Conservation (phyloP, 2,888 invertebrate genomes). For the Ophioninae sp. region DNA sequence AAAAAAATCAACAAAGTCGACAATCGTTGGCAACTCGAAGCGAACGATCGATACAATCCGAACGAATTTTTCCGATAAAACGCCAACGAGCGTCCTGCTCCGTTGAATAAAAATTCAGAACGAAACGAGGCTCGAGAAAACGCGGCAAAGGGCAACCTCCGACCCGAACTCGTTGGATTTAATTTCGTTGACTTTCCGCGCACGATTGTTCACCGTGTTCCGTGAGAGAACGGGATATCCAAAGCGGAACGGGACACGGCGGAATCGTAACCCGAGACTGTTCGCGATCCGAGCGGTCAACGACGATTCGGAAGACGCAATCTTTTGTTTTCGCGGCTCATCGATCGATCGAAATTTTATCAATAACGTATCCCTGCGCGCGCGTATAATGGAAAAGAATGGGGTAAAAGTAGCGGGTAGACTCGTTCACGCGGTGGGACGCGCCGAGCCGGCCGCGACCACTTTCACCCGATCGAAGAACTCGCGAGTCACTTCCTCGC, state of each 20-base stretch:
- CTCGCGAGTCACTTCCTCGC: constrained; percentile 70
- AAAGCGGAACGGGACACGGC: not conserved
- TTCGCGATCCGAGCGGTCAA: not conserved
- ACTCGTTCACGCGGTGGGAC: constrained; percentile 44
- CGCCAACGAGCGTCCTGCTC: not conserved
- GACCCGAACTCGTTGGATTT: not conserved
- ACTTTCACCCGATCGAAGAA: constrained; percentile 73
- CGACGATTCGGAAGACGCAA: constrained; percentile 1
- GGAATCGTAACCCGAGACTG: not conserved
- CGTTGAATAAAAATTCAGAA: not conserved
- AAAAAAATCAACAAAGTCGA: not conserved
- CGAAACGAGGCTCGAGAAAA: not conserved
- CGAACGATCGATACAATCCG: not conserved
- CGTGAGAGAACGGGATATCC: not conserved
- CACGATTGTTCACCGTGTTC: not conserved
- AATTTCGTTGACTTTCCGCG: not conserved
- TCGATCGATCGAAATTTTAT: constrained; percentile 1
- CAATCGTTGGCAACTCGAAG: not conserved
- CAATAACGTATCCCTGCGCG: not conserved
- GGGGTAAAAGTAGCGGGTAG: constrained; percentile 48
- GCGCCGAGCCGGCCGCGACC: constrained; percentile 58
- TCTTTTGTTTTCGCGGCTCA: constrained; percentile 1
- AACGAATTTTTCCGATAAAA: not conserved
- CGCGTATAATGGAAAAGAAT: constrained; percentile 12
- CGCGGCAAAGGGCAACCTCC: not conserved